phyloP scores from a whole-genome alignment of 2,797 vertebrate genomes.

The Acanthis flammea region DNA sequence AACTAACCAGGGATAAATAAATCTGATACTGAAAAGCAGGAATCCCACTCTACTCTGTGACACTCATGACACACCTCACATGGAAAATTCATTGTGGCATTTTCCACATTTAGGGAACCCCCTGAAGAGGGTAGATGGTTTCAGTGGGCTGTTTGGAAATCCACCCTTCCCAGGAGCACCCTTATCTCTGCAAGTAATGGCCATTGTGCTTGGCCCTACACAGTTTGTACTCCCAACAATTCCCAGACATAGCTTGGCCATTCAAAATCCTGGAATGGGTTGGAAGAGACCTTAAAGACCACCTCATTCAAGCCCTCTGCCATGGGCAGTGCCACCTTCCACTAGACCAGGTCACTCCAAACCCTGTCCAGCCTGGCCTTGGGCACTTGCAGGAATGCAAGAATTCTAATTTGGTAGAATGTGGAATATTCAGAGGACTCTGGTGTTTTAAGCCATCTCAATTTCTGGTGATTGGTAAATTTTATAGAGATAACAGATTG shows the following conservation, averaged over 20 bases:
- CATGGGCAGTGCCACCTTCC: background rate
- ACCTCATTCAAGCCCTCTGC: background rate
- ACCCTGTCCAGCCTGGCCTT: background rate
- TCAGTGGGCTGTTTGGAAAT: rapidly evolving
- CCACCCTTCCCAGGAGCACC: background rate
- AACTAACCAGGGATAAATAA: background rate
- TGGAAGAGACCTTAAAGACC: background rate
- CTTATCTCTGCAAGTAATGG: background rate
- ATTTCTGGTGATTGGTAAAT: background rate
- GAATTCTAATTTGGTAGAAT: background rate
- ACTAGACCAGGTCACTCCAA: background rate
- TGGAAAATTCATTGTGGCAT: background rate
- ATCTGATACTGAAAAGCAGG: background rate
- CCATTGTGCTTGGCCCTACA: rapidly evolving
- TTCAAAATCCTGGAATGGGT: background rate
- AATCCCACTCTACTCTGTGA: background rate
- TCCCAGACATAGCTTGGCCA: background rate
- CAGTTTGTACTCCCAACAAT: background rate
- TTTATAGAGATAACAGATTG: rapidly evolving
- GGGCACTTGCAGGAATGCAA: background rate
- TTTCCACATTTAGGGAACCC: background rate
- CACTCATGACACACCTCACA: background rate
- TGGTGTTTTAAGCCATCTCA: background rate
- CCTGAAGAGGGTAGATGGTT: background rate
- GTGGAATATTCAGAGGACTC: background rate